Evolutionary conservation across 2,888 invertebrate species (phyloP).

Genomic region (Cephus spinipes): DNA sequence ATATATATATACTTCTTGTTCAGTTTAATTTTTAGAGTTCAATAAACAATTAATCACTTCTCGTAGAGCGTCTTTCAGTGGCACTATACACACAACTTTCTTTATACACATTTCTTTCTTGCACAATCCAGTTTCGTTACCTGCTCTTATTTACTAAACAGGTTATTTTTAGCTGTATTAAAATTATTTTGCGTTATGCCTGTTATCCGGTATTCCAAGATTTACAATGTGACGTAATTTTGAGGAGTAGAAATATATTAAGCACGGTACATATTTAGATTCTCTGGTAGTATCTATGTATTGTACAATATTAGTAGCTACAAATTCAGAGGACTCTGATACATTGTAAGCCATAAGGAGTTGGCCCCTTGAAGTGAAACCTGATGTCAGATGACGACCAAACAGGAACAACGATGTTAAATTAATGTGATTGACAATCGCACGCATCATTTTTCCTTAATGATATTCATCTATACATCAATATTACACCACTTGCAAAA

Average conservation of each 20-base stretch:
- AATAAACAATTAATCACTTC: conserved; percentile 46
- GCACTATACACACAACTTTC: conserved; percentile 44
- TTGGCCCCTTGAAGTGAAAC: not conserved
- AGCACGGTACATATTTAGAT: not conserved
- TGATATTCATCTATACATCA: not conserved
- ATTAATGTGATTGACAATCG: not conserved
- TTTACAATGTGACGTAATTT: not conserved
- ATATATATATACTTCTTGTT: conserved; percentile 51
- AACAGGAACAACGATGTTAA: not conserved
- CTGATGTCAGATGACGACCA: not conserved
- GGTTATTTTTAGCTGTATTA: conserved; percentile 36
- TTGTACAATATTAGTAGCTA: not conserved
- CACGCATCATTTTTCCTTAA: not conserved
- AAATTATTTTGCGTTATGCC: conserved; percentile 35
- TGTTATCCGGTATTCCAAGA: conserved; percentile 34
- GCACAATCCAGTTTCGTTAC: conserved; percentile 22
- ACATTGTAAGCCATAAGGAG: not conserved
- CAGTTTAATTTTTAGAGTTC: conserved; percentile 45
- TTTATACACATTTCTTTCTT: conserved; percentile 19
- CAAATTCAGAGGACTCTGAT: not conserved
- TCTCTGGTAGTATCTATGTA: not conserved
- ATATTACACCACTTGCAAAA: not conserved
- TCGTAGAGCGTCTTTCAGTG: conserved; percentile 36
- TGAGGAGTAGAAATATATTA: not conserved
- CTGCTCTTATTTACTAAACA: conserved; percentile 21